A percentile compares a stretch with the other conserved stretches of the same genome.
Evolutionary conservation across 2,797 vertebrate genomes (phyloP).

Genomic region (Anas flavirostris): DNA sequence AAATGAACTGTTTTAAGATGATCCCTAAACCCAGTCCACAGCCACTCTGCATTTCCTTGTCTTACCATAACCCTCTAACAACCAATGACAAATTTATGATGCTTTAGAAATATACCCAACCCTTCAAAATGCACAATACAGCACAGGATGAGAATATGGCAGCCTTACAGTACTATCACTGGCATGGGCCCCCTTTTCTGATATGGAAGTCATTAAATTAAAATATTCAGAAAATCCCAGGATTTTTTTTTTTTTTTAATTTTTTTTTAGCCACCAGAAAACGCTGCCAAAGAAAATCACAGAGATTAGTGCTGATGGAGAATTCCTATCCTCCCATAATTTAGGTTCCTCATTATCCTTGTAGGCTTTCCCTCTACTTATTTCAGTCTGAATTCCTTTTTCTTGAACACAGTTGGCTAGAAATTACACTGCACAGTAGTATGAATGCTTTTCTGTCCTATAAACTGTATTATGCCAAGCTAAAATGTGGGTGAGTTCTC

Average conservation of each 20-base stretch:
- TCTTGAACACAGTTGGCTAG: neutral
- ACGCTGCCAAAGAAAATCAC: neutral
- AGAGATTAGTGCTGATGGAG: rapidly evolving
- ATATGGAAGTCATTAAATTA: neutral
- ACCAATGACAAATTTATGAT: neutral
- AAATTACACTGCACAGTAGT: neutral
- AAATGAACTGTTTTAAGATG: neutral
- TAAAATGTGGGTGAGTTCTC: neutral
- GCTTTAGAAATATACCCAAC: neutral
- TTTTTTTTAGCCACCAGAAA: neutral
- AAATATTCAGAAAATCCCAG: neutral
- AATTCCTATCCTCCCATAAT: neutral
- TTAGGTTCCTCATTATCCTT: neutral
- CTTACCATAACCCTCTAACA: neutral
- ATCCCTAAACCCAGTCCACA: neutral
- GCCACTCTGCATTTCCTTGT: neutral
- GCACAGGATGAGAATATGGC: neutral
- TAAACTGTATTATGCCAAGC: neutral
- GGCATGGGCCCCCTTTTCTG: neutral
- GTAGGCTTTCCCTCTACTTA: neutral
- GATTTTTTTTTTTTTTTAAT: neutral
- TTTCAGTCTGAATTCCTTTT: neutral
- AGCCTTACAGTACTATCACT: neutral
- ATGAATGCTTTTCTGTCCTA: neutral
- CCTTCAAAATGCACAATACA: neutral